A percentile compares a stretch with the other conserved stretches of the same genome.
These are phyloP conservation scores for Polydesmus complanatus DNA, from an alignment of 2,888 invertebrate species.

Conservation along the genomic window DNA sequence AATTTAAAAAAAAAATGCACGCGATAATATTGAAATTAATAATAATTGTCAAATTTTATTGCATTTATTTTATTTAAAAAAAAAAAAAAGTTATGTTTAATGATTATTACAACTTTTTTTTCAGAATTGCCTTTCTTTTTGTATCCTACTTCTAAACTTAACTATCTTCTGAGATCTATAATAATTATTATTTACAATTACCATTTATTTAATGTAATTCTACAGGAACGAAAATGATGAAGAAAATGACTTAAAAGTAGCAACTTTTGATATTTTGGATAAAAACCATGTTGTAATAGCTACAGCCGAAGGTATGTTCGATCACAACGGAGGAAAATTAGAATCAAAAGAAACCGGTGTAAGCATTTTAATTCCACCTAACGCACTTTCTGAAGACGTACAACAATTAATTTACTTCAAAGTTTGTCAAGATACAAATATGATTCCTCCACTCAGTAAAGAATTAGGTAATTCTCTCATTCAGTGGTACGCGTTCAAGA, in stretches of 20 bases:
- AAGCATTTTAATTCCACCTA: slow-evolving; percentile 71
- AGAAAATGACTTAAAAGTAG: slow-evolving; percentile 5
- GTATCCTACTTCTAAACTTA: too few relatives aligned
- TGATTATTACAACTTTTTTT: too few relatives aligned
- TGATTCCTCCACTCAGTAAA: slow-evolving; percentile 66
- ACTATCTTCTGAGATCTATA: too few relatives aligned
- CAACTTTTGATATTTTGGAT: slow-evolving; percentile 7
- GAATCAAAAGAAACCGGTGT: slow-evolving; percentile 83
- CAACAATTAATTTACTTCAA: slow-evolving; percentile 88
- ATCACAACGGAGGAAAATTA: slow-evolving; percentile 63
- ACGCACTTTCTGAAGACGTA: slow-evolving; percentile 66
- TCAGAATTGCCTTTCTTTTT: too few relatives aligned
- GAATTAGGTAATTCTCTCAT: slow-evolving; percentile 56
- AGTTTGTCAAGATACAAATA: slow-evolving; percentile 50
- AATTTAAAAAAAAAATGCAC: too few relatives aligned
- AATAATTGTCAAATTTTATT: too few relatives aligned
- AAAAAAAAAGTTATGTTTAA: too few relatives aligned
- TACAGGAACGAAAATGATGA: slow-evolving; percentile 1
- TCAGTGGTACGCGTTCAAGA: background rate
- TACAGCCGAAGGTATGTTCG: slow-evolving; percentile 44
- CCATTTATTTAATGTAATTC: too few relatives aligned
- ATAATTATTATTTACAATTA: too few relatives aligned
- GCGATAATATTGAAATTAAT: too few relatives aligned
- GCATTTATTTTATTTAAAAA: too few relatives aligned
- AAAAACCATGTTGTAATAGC: slow-evolving; percentile 19